These are phyloP conservation scores for Larimichthys polyactis DNA, from an alignment of 2,113 vertebrate genomes.

Conservation along the genomic window DNA sequence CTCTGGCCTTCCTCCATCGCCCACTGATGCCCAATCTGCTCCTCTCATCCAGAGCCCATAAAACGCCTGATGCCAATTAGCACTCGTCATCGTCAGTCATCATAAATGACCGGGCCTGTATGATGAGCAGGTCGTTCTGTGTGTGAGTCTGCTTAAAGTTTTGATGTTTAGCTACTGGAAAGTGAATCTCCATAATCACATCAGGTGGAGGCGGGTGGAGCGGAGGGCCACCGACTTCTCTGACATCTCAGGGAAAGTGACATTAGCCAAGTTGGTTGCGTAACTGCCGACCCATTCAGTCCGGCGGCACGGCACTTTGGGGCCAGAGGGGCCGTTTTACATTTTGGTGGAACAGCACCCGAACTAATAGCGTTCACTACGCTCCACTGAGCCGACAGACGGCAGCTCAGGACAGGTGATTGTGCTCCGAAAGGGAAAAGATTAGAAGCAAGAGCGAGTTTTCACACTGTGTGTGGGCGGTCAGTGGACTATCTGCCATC, in stretches of 20 bases:
- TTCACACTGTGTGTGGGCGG: conserved; percentile 5
- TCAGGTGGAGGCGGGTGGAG: conserved; percentile 12
- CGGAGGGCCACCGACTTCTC: conserved; percentile 54
- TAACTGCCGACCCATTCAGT: conserved; percentile 54
- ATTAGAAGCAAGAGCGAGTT: not conserved
- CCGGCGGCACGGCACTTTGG: conserved; percentile 24
- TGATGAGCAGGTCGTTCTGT: conserved; percentile 1
- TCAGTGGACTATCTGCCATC: conserved; percentile 21
- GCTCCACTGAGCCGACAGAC: conserved; percentile 35
- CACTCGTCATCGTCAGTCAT: conserved; percentile 51
- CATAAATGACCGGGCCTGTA: conserved; percentile 22
- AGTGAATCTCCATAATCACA: conserved; percentile 65
- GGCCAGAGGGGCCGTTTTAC: conserved; percentile 65
- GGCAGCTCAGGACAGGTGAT: conserved; percentile 51
- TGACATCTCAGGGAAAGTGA: conserved; percentile 49
- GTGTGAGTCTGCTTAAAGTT: not conserved
- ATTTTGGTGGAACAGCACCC: conserved; percentile 54
- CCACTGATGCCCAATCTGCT: conserved; percentile 80
- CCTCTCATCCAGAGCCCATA: conserved; percentile 49
- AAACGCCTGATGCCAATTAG: conserved; percentile 53
- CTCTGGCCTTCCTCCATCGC: conserved; percentile 75
- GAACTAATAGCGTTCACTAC: conserved; percentile 12
- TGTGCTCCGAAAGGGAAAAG: not conserved
- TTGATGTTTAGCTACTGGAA: conserved; percentile 24
- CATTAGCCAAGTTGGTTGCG: conserved; percentile 64